A percentile compares a stretch with the other conserved stretches of the same genome.
Conservation (phyloP, 1,140 invertebrate genomes). For the Solenopsis fugax region DNA sequence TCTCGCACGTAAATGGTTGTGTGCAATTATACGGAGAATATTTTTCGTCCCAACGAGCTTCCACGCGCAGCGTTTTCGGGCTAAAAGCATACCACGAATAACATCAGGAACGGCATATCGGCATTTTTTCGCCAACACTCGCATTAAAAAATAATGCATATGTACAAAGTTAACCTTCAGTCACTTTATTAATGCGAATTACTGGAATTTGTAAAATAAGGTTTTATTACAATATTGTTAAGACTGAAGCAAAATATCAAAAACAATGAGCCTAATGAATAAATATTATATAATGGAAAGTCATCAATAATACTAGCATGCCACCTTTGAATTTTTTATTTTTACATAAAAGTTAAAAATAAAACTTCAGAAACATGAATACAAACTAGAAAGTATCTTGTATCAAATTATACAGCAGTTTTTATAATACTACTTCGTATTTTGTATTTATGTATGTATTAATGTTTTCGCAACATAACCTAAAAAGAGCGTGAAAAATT, state of each 20-base stretch:
- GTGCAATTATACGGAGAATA: constrained; percentile 64
- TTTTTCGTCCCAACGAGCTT: constrained; percentile 50
- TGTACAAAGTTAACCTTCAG: not conserved
- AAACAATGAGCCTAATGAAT: not conserved
- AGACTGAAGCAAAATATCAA: not conserved
- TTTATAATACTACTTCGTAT: too few relatives aligned
- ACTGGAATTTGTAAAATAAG: not conserved
- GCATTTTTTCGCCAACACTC: not conserved
- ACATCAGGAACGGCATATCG: not conserved
- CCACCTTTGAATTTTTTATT: too few relatives aligned
- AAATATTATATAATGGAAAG: too few relatives aligned
- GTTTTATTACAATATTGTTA: not conserved
- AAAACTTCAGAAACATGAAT: too few relatives aligned
- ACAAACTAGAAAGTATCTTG: too few relatives aligned
- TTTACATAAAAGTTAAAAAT: too few relatives aligned
- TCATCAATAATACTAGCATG: too few relatives aligned
- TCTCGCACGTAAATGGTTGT: constrained; percentile 42
- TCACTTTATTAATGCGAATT: constrained; percentile 18
- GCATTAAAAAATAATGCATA: constrained; percentile 41
- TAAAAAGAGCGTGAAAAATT: too few relatives aligned
- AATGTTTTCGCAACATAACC: too few relatives aligned
- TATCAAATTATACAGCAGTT: too few relatives aligned
- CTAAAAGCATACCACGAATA: constrained; percentile 26
- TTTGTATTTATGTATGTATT: too few relatives aligned
- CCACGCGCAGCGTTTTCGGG: not conserved